phyloP scores from a whole-genome alignment of 2,888 invertebrate genomes.

The Campoplex capitator region DNA sequence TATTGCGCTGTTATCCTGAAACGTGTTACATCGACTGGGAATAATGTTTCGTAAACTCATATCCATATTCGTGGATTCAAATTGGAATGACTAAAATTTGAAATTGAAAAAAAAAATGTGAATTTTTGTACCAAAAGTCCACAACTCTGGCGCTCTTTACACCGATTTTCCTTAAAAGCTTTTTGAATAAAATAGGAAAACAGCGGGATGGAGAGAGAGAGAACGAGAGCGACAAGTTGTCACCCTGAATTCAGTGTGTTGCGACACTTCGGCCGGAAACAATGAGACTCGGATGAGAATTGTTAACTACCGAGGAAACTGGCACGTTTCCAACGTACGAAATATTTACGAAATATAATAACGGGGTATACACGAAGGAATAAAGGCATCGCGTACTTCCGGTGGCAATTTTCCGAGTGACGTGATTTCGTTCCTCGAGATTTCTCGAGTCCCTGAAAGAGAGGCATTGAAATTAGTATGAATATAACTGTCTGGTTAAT shows the following conservation, averaged over 20 bases:
- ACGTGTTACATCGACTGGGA: no score
- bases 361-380: not conserved
- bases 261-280: constrained; percentile 46
- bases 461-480: not conserved
- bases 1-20: no score
- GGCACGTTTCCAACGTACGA: constrained; percentile 55
- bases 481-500: not conserved
- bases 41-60: no score
- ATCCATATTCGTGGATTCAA: not conserved
- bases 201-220: not conserved
- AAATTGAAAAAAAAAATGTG: not conserved
- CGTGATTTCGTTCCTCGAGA: not conserved
- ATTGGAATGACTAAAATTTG: not conserved
- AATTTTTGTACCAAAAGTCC: not conserved
- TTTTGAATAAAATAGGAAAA: constrained; percentile 21
- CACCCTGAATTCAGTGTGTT: not conserved
- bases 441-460: not conserved
- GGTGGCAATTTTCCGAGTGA: constrained; percentile 41
- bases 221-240: not conserved
- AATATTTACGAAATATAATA: constrained; percentile 37
- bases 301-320: constrained; percentile 46
- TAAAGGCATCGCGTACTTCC: constrained; percentile 27
- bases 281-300: constrained; percentile 46
- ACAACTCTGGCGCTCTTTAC: not conserved
- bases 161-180: constrained; percentile 10